Conservation (phyloP, 2,888 invertebrate genomes). For the Drosophila meridionalis region DNA sequence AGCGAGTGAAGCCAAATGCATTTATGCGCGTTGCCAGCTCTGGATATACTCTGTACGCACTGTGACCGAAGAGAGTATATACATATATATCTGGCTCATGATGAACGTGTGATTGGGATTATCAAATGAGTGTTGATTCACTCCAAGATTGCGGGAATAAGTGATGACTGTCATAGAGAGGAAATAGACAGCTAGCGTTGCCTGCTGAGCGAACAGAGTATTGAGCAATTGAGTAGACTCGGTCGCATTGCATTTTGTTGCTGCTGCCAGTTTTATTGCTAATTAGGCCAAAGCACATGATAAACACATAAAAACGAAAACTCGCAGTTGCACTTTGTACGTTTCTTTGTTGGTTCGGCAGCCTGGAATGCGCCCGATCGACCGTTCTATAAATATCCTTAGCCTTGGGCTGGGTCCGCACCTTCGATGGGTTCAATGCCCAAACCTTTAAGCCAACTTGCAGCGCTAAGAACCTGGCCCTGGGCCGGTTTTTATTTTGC, state of each 20-base stretch:
- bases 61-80: too few relatives aligned
- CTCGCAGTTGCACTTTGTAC: conserved; percentile 19
- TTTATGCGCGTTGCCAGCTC: conserved; percentile 25
- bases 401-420: conserved; percentile 43
- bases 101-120: neutral
- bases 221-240: neutral
- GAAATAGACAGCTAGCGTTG: neutral
- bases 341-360: conserved; percentile 26
- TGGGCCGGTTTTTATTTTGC: conserved; percentile 44
- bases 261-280: conserved; percentile 34
- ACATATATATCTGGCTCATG: neutral
- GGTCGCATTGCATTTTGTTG: conserved; percentile 4
- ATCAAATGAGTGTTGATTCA: neutral
- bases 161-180: neutral
- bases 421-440: conserved; percentile 56
- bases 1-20: conserved; percentile 59
- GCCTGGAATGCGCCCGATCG: conserved; percentile 7
- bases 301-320: conserved; percentile 11
- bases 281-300: conserved; percentile 70
- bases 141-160: neutral
- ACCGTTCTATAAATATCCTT: conserved; percentile 69
- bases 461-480: conserved; percentile 29
- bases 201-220: neutral
- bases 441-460: conserved; percentile 20
- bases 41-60: conserved; percentile 1